These are phyloP conservation scores for Drosophila colorata DNA, from an alignment of 2,888 invertebrate species.

Conservation along the genomic window DNA sequence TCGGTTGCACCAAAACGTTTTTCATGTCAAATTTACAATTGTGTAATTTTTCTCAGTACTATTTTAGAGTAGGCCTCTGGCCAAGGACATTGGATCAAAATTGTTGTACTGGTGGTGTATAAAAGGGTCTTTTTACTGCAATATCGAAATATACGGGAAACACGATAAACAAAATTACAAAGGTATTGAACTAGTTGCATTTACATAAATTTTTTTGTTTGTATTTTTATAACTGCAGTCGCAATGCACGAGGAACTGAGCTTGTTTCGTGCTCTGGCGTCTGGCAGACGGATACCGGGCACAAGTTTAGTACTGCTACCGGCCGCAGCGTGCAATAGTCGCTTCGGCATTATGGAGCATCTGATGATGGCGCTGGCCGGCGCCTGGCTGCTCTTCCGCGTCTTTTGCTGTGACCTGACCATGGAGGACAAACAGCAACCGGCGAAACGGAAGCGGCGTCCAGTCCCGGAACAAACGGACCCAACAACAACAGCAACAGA, in stretches of 20 bases:
- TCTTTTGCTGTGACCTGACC: constrained; percentile 17
- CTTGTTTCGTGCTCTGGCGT: constrained; percentile 13
- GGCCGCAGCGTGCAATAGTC: not conserved
- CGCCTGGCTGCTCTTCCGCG: constrained; percentile 35
- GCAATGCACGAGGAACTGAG: constrained; percentile 10
- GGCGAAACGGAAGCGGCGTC: not conserved
- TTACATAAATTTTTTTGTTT: no score
- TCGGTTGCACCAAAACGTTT: no score
- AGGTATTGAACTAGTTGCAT: no score
- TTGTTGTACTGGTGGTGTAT: no score
- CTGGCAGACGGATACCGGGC: constrained; percentile 28
- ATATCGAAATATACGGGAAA: no score
- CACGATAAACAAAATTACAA: no score
- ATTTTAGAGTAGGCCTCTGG: no score
- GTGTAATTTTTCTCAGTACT: no score
- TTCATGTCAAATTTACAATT: no score
- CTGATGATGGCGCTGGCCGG: constrained; percentile 33
- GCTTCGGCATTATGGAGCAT: constrained; percentile 30
- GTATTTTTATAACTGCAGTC: constrained; percentile 14
- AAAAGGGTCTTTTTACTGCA: no score
- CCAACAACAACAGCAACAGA: no score
- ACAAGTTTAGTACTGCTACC: constrained; percentile 34
- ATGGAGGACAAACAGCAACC: constrained; percentile 1
- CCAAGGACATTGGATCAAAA: no score
- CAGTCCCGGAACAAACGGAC: not conserved